Base-by-base conservation (phyloP, 2,888 invertebrate genomes). In the Allacma fusca region DNA sequence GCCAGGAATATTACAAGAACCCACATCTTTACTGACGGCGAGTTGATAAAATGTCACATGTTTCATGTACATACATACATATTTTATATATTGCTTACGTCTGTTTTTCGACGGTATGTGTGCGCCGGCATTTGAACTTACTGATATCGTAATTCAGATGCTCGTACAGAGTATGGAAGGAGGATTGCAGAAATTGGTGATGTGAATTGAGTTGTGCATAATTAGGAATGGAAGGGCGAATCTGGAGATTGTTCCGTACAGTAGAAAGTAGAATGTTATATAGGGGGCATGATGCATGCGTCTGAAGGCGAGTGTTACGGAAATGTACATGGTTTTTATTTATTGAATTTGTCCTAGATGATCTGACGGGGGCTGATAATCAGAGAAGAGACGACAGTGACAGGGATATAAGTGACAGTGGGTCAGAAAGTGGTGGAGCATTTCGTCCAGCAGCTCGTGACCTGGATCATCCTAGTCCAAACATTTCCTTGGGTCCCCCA, bases 401-500 rank as follows among this genome's bases (percentile, higher is more conserved):
- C 81, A 82, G 85, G 72, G 85, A 86, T 79, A 85, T 85, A 75
- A 85, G 85, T 78, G 84, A 84, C 84, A 87, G 86, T 81, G 86
- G 87, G 80, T 86, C 86, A 44, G 87, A 87, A 83, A 86, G 86
- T 34, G 87, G 86, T 57, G 84, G 82, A 67, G 83, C 83, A 81
- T 82, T 82, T 83, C 68, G 68, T 68, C 81, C 84, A 79, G 77
- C 83, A 64, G 72, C 74, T 69, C 79, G 82, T 82, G 84, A 84
- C 84, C 83, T 83, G 84, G 87, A 90, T 85, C 93, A 93, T 82
- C 95, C 95, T 0, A 92, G 94, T 81, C 96, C 96, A 24, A 97
- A 97, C 88, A 96, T 96, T 81, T 95, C 95, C 43, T 93, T 97
- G 59, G 97, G 96, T 72, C 96, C 96, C 59, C 96, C 96, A 67